These are phyloP conservation scores for Oedothorax gibbosus DNA, from an alignment of 1,140 invertebrate species.

Conservation along the genomic window DNA sequence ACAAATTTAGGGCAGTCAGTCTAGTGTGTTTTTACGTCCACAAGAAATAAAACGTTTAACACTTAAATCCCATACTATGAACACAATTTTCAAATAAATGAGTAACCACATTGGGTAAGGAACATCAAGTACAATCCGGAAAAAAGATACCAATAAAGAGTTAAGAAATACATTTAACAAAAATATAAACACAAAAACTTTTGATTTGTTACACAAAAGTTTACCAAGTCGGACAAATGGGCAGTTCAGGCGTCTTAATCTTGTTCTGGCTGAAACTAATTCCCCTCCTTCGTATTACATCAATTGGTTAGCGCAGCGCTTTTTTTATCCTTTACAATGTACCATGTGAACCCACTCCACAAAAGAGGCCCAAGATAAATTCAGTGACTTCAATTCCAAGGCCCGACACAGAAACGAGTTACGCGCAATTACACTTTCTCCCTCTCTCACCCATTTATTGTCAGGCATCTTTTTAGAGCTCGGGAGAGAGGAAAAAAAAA, in stretches of 20 bases:
- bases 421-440: slow-evolving; percentile 30
- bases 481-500: slow-evolving; percentile 22
- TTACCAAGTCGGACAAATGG: not conserved
- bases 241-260: slow-evolving; percentile 2
- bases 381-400: slow-evolving; percentile 2
- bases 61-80: no score
- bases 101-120: no score
- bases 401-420: slow-evolving; percentile 19
- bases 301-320: not conserved
- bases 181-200: no score
- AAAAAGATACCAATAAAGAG: no score
- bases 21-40: no score
- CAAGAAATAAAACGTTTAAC: no score
- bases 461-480: slow-evolving; percentile 12
- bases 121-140: no score
- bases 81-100: no score
- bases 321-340: not conserved
- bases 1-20: no score
- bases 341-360: not conserved
- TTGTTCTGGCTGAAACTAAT: slow-evolving; percentile 4
- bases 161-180: no score
- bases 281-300: slow-evolving; percentile 9
- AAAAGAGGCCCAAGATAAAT: slow-evolving; percentile 10
- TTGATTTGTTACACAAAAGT: no score
- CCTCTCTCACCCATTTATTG: slow-evolving; percentile 39